Base-by-base conservation (phyloP, 2,888 invertebrate species). In the Dasypogon diadema region DNA sequence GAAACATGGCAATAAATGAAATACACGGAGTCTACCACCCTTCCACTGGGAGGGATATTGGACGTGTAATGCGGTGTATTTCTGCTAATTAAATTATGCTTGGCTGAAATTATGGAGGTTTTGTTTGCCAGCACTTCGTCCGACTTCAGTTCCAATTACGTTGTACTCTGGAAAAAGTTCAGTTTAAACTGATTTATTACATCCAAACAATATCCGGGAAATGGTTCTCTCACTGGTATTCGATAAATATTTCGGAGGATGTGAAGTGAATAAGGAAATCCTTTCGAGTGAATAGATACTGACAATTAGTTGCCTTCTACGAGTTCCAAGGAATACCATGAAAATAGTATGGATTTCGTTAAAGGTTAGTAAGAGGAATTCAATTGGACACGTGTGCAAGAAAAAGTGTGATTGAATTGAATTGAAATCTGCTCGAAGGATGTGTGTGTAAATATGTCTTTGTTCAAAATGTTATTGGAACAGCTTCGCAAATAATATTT, bases 11-110 rank as follows among this genome's bases (percentile, higher is more conserved):
- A 60, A 37, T 37, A 37, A 37, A 60, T 37, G 37, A 37, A 12
- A 42, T 12, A 42, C 42, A 42, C 8, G 37, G 5, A 12, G 60
- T 10, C 37, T 10, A 21, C 30, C 8, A 3, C 12, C 42, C 42
- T 42, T 42, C 12, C 10, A 12, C 42, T 3, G n/a, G 42, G 8
- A 12, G n/a, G n/a, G 5, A 18, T 58, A 58, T 60, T 60, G 60
- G 60, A 42, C 16, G 8, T 18, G 37, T 37, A 60, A 58, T 30
- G 60, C 51, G 16, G 34, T 18, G 12, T 37, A 21, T 60, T 37
- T 16, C 37, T n/a, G 16, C 60, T 60, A 60, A 60, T 60, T 60
- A 60, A 60, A 60, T 60, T 60, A 60, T 37, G 60, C 60, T 16
- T 42, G 37, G 18, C 60, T n/a, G 26, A 51, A 21, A 21, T 8